Evolutionary conservation across 2,113 vertebrate genomes (phyloP).

Genomic region (Saiga tatarica): DNA sequence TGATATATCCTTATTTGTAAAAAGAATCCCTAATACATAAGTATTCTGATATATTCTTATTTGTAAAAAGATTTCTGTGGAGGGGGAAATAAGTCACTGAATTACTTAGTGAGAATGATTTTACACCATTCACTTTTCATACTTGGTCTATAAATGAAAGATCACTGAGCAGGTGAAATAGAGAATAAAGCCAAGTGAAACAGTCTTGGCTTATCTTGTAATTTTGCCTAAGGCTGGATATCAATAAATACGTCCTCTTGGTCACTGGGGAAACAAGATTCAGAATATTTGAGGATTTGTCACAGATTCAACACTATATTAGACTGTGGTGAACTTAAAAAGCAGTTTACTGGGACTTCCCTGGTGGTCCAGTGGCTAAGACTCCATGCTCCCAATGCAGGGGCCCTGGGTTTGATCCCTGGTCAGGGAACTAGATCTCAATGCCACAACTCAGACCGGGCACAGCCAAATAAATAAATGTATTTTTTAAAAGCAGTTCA

Average conservation of each 20-base stretch:
- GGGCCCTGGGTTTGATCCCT: not conserved
- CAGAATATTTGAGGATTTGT: not conserved
- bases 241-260: not conserved
- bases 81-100: not conserved
- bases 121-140: not conserved
- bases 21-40: not conserved
- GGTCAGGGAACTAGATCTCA: not conserved
- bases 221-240: not conserved
- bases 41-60: not conserved
- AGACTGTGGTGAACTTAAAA: not conserved
- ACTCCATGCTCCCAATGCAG: not conserved
- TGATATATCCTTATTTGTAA: not conserved
- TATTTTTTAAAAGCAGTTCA: not conserved
- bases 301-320: not conserved
- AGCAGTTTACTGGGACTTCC: not conserved
- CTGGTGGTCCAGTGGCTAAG: not conserved
- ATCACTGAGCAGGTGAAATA: not conserved
- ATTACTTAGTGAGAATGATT: not conserved
- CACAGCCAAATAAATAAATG: not conserved
- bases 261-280: not conserved
- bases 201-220: not conserved
- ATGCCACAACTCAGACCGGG: not conserved
- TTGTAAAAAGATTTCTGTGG: not conserved
- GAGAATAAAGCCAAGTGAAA: not conserved
- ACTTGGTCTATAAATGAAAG: not conserved